Evolutionary conservation across 2,113 vertebrate genomes (phyloP), one percentile per base, ranked within the genome.

Genomic region (Gnathonemus longibarbis): DNA sequence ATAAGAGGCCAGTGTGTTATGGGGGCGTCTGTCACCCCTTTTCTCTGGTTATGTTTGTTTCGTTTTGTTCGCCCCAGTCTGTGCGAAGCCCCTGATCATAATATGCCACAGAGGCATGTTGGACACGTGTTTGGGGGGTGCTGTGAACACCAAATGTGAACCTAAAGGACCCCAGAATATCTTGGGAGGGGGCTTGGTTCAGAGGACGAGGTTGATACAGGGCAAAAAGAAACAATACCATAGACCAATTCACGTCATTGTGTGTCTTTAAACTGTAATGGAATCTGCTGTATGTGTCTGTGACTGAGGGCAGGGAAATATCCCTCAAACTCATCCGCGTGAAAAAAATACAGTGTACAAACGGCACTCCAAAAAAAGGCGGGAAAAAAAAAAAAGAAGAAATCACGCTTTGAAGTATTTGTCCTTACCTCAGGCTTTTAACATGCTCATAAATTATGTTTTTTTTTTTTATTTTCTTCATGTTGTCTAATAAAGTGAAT

Each of bases 401-500:
- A 50, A 88, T 85, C 66, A 90, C 91, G 92, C 92, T 94, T 93
- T 93, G 94, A 94, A 94, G 93, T 95, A 94, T 95, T 95, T 95
- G 94, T 95, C 95, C 94, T 95, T 95, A 95, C 94, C 92, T 95
- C 95, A 96, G 94, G 95, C 95, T 94, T 95, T 94, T 95, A 95
- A 95, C 93, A 89, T 93, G 89, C 87, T 95, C 90, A 84, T 96
- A 96, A 96, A 95, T 96, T 96, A 95, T 95, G 95, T 94, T 52
- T 87, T 95, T 94, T 93, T 95, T 93, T 89, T 70, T 95, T 93
- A 94, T 93, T 91, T 90, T 74, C 89, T 91, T 91, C 85, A 90
- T 96, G 95, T 95, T 95, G 94, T 95, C 94, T 95, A 94, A 94
- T 92, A 95, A 95, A 95, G 93, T 94, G 94, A 93, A 95, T 96